Base-by-base conservation (phyloP, 2,888 invertebrate genomes). In the Biston stratarius region DNA sequence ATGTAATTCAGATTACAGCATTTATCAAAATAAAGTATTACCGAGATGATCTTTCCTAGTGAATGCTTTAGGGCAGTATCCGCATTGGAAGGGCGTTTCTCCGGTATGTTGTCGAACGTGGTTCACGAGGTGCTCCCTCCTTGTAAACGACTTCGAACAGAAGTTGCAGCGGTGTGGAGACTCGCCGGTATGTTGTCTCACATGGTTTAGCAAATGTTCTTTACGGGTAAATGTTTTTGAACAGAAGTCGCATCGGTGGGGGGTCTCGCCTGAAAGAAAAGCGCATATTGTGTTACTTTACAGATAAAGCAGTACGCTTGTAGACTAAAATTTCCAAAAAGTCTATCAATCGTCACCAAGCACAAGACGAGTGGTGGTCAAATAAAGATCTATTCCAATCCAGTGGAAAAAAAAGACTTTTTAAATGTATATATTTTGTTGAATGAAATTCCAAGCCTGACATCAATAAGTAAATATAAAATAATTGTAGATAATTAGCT, bases 111-210 rank as follows among this genome's bases (percentile, higher is more conserved):
- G 96, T 74, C 97, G 95, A 77, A 97, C 97, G 90, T 97, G 97
- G 89, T 97, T 97, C 78, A 97, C 96, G 80, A 97, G 95, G 87
- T 97, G 97, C 87, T 97, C 97, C 85, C 97, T 96, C 75, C 97
- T 95, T 69, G 97, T 97, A 94, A 97, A 97, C 71, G 97, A 97
- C 92, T 97, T 97, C 78, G 97, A 96, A 90, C 97, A 97, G 94
- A 96, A 97, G 89, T 96, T 96, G 91, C 97, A 97, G 77, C 97
- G 95, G 89, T 97, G 97, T 69, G 97, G 97, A 67, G 97, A 97
- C 92, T 97, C 97, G 79, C 95, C 97, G 81, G 96, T 96, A 87
- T 96, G 96, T 82, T 96, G 96, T 14, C 97, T 94, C 61, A 97
- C 97, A 87, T 97, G 97, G 85, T 97, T 97, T 78, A 97, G 84